Evolutionary conservation across 2,888 invertebrate genomes (phyloP).

Genomic region (Neuroscelio doddi): DNA sequence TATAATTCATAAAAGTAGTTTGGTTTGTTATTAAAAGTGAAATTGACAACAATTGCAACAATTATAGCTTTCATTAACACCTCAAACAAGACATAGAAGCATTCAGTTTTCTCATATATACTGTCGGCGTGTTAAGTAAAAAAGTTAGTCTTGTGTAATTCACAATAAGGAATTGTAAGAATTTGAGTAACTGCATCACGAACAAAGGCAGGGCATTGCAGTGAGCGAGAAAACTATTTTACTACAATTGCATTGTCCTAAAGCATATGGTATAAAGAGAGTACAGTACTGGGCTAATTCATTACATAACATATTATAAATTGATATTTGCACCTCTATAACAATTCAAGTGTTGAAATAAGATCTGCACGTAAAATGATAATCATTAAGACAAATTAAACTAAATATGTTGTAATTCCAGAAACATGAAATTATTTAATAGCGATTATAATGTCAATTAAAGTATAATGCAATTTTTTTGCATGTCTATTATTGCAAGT

Average conservation of each 20-base stretch:
- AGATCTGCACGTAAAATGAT: too few relatives aligned
- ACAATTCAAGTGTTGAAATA: too few relatives aligned
- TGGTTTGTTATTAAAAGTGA: too few relatives aligned
- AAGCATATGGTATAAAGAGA: slow-evolving; percentile 22
- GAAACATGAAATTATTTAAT: too few relatives aligned
- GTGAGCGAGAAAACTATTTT: slow-evolving; percentile 36
- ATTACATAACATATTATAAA: slow-evolving; percentile 14
- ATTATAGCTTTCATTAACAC: slow-evolving; percentile 25
- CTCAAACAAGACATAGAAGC: slow-evolving; percentile 39
- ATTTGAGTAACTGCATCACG: slow-evolving; percentile 35
- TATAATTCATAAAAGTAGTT: too few relatives aligned
- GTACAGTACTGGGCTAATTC: slow-evolving; percentile 9
- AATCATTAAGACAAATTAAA: too few relatives aligned
- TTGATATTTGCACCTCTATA: too few relatives aligned
- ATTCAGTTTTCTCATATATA: slow-evolving; percentile 34
- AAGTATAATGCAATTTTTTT: too few relatives aligned
- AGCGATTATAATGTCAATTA: too few relatives aligned
- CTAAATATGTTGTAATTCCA: too few relatives aligned
- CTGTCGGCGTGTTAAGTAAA: neutral
- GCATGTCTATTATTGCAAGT: too few relatives aligned
- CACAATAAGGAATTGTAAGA: slow-evolving; percentile 34
- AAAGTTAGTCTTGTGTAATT: slow-evolving; percentile 30
- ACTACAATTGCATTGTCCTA: slow-evolving; percentile 27
- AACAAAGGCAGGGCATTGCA: slow-evolving; percentile 34
- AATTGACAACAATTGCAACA: too few relatives aligned